These are phyloP conservation scores for Laspeyria flexula DNA, from an alignment of 2,888 invertebrate genomes.

Conservation along the genomic window DNA sequence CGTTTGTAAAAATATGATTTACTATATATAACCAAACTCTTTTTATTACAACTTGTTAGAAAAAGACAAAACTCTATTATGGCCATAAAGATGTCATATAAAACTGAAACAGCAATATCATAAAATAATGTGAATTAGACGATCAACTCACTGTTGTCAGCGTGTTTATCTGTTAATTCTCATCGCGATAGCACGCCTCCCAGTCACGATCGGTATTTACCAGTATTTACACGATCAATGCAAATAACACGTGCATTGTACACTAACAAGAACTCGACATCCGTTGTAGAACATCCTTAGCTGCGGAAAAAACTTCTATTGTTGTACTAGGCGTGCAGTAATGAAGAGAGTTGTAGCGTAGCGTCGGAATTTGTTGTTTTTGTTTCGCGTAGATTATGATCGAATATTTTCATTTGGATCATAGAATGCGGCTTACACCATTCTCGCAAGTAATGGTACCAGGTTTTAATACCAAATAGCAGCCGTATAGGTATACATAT, in stretches of 20 bases:
- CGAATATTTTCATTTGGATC: background rate
- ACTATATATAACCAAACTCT: too few species aligned
- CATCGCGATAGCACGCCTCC: conserved; percentile 41
- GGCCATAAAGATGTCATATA: too few species aligned
- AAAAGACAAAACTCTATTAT: too few species aligned
- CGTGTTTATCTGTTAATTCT: conserved; percentile 35
- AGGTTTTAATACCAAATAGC: too few species aligned
- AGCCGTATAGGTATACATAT: too few species aligned
- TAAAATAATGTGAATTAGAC: conserved; percentile 10
- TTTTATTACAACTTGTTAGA: too few species aligned
- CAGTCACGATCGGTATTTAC: conserved; percentile 54
- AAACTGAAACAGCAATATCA: background rate
- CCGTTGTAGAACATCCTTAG: conserved; percentile 28
- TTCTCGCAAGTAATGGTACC: too few species aligned
- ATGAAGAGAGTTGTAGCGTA: conserved; percentile 4
- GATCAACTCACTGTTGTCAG: conserved; percentile 27
- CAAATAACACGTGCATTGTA: conserved; percentile 45
- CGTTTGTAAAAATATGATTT: too few species aligned
- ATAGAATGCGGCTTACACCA: too few species aligned
- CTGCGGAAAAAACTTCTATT: conserved; percentile 31
- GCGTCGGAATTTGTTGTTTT: background rate
- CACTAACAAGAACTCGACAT: conserved; percentile 33
- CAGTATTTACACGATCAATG: conserved; percentile 45
- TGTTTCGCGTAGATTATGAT: background rate
- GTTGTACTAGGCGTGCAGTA: conserved; percentile 13